phyloP scores from a whole-genome alignment of 2,113 vertebrate genomes.

The Albula glossodonta region DNA sequence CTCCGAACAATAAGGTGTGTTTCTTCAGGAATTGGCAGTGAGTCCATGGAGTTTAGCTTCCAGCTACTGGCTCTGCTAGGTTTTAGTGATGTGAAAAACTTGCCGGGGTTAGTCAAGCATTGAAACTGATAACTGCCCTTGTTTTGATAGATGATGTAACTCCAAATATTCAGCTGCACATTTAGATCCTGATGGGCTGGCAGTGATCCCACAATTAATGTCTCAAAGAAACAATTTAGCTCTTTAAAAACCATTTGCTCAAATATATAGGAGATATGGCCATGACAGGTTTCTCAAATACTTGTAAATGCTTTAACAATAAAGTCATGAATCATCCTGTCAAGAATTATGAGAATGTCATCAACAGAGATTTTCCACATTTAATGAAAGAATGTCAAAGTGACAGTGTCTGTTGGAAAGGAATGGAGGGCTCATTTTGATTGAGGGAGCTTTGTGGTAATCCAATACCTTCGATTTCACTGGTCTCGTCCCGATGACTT shows the following conservation, averaged over 20 bases:
- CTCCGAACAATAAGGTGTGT: neutral
- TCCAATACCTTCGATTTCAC: neutral
- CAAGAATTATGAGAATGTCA: neutral
- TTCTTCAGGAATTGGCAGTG: neutral
- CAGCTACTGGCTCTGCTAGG: neutral
- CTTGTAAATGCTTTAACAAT: conserved; percentile 3
- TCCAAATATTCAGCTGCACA: conserved; percentile 8
- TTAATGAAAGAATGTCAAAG: conserved; percentile 6
- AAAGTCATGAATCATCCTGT: neutral
- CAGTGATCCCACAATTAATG: neutral
- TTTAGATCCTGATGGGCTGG: neutral
- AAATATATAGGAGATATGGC: neutral
- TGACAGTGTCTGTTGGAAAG: neutral
- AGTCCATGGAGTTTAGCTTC: neutral
- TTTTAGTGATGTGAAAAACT: neutral
- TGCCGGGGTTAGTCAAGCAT: neutral
- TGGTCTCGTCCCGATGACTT: conserved; percentile 2
- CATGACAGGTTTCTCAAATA: neutral
- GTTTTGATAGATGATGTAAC: neutral
- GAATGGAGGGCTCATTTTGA: conserved; percentile 10
- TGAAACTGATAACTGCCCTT: neutral
- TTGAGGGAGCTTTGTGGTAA: neutral
- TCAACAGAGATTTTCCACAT: neutral
- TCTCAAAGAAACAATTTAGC: neutral
- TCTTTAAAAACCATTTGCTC: neutral